Percentiles rank a stretch among this genome's conserved stretches.
Conservation (phyloP, 2,888 invertebrate genomes). For the Leptinotarsa rubiginosa region DNA sequence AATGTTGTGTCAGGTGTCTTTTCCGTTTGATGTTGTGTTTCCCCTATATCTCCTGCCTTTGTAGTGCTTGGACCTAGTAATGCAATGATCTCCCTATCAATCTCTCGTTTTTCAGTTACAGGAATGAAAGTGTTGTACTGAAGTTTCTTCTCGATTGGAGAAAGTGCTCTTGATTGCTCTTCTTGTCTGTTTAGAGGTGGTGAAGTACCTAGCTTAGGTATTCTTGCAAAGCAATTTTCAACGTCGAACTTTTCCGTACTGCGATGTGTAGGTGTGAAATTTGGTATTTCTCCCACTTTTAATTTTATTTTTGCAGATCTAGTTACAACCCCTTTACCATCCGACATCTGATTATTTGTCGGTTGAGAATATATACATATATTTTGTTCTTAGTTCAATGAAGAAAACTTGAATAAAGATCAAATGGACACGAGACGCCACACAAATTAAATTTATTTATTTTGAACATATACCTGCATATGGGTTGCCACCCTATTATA, state of each 20-base stretch:
- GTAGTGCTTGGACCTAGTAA: not conserved
- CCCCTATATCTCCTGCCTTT: not conserved
- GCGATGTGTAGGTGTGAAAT: slow-evolving; percentile 8
- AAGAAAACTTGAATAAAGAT: not conserved
- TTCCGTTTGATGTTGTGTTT: not conserved
- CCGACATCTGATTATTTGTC: slow-evolving; percentile 14
- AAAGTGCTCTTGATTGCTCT: slow-evolving; percentile 1
- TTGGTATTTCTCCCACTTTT: not conserved
- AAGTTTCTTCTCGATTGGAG: not conserved
- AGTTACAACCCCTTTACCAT: not conserved
- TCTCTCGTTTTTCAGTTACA: no score
- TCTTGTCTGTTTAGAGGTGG: not conserved
- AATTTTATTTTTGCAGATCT: not conserved
- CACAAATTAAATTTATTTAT: not conserved
- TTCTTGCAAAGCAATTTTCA: not conserved
- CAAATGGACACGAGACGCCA: not conserved
- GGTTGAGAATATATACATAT: not conserved
- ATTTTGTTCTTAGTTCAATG: not conserved
- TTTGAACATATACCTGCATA: not conserved
- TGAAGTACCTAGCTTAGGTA: not conserved
- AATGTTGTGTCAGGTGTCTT: not conserved
- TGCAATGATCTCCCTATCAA: not conserved
- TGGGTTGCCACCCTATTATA: not conserved
- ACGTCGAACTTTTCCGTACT: not conserved
- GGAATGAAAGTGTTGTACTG: not conserved